Base-by-base conservation (phyloP, 2,888 invertebrate genomes). In the Seira ritae region DNA sequence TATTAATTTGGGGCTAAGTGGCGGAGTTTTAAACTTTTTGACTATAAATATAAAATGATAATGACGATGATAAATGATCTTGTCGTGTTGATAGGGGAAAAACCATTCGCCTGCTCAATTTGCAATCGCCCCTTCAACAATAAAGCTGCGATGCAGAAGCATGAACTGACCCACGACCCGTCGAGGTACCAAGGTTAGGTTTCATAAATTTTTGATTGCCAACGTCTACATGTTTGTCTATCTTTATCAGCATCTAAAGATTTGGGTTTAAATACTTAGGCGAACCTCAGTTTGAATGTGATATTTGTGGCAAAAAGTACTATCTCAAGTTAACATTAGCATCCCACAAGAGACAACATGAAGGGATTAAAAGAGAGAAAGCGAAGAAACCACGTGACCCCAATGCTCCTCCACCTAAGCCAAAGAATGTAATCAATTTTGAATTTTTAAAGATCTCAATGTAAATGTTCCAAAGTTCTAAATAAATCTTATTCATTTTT, bases 281-380 rank as follows among this genome's bases (percentile, higher is more conserved):
- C 22, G 80, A 80, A 8, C 75, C 80, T 0, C 31, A 80, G 20
- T 75, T n/a, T 24, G 76, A 76, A 42, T 81, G 81, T 22, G 76
- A 81, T 46, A n/a, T 81, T 1, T 81, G 81, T 42, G 76, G 75
- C 1, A 73, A 73, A 62, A 73, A 72, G 37, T 81, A 81, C 19
- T 72, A 81, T 22, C 55, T 81, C 8, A 62, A 76, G 67, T 17
- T n/a, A 0, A 81, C 75, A 17, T 22, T 81, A 2, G 76, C 70
- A 24, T 70, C 76, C 0, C 81, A 81, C 15, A 22, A 23, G 75
- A n/a, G 76, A 81, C n/a, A 76, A 81, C 42, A 55, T 71, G 50
- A 50, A n/a, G 70, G 70, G 23, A 69, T 68, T 20, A 81, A 76
- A 19, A 20, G 31, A 1, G 15, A 55, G 37, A 50, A 50, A n/a